Percentiles rank a stretch among this genome's conserved stretches.
Evolutionary conservation across 2,113 vertebrate species (phyloP).

Genomic region (Hippocampus abdominalis): DNA sequence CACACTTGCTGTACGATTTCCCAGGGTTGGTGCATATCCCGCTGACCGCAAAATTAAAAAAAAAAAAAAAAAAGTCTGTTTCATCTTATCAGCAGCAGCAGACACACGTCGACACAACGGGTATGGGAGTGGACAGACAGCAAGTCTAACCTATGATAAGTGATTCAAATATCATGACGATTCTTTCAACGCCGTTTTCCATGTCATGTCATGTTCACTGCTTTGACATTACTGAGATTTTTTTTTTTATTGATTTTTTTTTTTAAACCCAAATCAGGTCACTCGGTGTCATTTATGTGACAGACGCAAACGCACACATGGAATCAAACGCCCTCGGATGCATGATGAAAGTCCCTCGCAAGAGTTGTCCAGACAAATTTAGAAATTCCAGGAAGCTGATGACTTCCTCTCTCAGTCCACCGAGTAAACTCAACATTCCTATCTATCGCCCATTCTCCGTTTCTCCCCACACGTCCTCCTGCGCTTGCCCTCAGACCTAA

Average conservation of each 20-base stretch:
- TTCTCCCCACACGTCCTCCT: constrained; percentile 33
- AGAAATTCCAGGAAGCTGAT: constrained; percentile 59
- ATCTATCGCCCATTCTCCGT: constrained; percentile 31
- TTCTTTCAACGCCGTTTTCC: not conserved
- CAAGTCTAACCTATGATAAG: constrained; percentile 11
- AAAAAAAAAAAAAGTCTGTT: constrained; percentile 32
- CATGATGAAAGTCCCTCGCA: constrained; percentile 40
- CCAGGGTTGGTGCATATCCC: constrained; percentile 31
- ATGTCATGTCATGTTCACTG: constrained; percentile 10
- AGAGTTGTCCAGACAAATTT: constrained; percentile 39
- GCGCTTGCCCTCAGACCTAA: constrained; percentile 14
- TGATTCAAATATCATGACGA: not conserved
- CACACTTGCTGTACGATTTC: constrained; percentile 25
- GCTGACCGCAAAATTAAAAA: constrained; percentile 30
- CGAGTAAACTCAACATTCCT: constrained; percentile 48
- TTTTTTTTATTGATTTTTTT: constrained; percentile 1
- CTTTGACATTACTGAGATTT: constrained; percentile 5
- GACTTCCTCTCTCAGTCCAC: constrained; percentile 47
- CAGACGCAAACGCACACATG: constrained; percentile 12
- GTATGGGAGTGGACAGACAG: constrained; percentile 30
- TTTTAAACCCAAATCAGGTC: constrained; percentile 3
- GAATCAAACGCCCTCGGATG: constrained; percentile 7
- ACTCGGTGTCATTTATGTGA: constrained; percentile 24
- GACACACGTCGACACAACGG: constrained; percentile 25
- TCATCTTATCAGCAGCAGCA: constrained; percentile 61